Evolutionary conservation across 2,113 vertebrate genomes (phyloP).

Genomic region (Albula goreensis): DNA sequence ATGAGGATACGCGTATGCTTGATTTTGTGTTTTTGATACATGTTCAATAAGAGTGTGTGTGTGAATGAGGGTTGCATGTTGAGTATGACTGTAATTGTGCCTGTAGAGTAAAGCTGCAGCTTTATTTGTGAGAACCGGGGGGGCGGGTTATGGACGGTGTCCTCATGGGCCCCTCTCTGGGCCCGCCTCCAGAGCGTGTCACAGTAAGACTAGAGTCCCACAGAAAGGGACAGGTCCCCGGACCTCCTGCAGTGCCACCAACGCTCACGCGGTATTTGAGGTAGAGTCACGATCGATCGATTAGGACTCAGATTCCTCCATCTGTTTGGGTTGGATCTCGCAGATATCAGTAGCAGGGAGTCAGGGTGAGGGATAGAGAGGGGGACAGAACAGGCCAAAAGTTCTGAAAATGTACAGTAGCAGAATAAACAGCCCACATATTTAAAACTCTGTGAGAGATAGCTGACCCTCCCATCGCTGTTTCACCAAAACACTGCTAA

Average conservation of each 20-base stretch:
- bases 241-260: slow-evolving; percentile 62
- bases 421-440: neutral
- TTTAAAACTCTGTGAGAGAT: neutral
- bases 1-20: neutral
- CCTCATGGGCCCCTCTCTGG: slow-evolving; percentile 36
- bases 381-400: neutral
- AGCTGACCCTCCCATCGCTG: too few species aligned
- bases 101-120: neutral
- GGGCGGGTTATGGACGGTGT: slow-evolving; percentile 27
- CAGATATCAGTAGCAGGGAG: slow-evolving; percentile 20
- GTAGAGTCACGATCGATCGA: slow-evolving; percentile 59
- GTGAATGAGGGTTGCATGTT: neutral
- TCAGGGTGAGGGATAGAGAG: slow-evolving; percentile 18
- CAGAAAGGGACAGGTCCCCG: slow-evolving; percentile 53
- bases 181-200: slow-evolving; percentile 25
- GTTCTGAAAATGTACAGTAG: neutral
- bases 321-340: slow-evolving; percentile 11
- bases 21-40: neutral
- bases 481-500: too few species aligned
- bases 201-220: slow-evolving; percentile 66
- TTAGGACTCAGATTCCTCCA: slow-evolving; percentile 55
- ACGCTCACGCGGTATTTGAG: slow-evolving; percentile 57
- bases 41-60: neutral
- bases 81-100: neutral
- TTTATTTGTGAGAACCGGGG: neutral